Conservation (phyloP, 2,113 vertebrate genomes). For the Argyrosomus japonicus region DNA sequence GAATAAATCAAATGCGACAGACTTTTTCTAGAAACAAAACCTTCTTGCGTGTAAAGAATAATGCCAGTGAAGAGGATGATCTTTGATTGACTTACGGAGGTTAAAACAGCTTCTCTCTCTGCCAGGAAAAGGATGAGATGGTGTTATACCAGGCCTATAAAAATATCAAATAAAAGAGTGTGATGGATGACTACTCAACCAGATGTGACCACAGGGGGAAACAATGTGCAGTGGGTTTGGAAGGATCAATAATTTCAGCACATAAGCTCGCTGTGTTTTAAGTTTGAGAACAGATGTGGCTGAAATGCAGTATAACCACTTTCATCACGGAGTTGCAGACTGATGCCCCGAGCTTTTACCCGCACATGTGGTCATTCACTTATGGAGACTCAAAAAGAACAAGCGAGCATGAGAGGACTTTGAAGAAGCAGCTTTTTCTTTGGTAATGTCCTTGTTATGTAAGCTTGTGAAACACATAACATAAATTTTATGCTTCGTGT, state of each 20-base stretch:
- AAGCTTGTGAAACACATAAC: background rate
- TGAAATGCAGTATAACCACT: slow-evolving; percentile 11
- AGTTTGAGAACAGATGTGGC: slow-evolving; percentile 42
- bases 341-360: background rate
- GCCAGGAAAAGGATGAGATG: slow-evolving; percentile 21
- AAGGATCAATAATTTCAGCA: slow-evolving; percentile 58
- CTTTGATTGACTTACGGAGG: slow-evolving; percentile 46
- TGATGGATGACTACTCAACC: slow-evolving; percentile 46
- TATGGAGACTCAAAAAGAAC: background rate
- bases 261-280: slow-evolving; percentile 10
- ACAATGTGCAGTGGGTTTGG: slow-evolving; percentile 31
- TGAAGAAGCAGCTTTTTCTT: background rate
- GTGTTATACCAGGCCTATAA: slow-evolving; percentile 8
- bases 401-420: background rate
- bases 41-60: slow-evolving; percentile 30
- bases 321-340: background rate
- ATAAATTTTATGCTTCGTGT: background rate
- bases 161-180: slow-evolving; percentile 48
- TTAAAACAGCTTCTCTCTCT: slow-evolving; percentile 13
- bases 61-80: slow-evolving; percentile 30
- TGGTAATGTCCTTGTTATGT: background rate
- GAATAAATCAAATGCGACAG: slow-evolving; percentile 38
- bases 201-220: slow-evolving; percentile 42
- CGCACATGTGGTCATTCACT: slow-evolving; percentile 2
- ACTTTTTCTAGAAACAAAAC: slow-evolving; percentile 50